phyloP scores from a whole-genome alignment of 2,888 invertebrate species.

The Dryobota labecula region DNA sequence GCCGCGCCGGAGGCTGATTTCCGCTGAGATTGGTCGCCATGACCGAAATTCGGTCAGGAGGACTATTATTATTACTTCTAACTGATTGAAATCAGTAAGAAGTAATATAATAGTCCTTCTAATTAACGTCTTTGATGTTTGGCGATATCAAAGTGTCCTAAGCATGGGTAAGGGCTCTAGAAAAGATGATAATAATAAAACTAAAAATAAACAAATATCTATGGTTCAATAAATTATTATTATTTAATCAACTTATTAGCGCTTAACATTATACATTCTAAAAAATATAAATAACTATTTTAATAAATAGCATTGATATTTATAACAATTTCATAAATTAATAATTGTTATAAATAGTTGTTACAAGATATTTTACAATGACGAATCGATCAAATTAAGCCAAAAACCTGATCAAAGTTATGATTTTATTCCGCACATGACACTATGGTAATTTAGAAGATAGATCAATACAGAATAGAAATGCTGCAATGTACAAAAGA shows the following conservation, averaged over 20 bases:
- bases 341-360: background rate
- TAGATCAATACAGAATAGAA: background rate
- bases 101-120: too few species aligned
- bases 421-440: background rate
- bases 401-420: background rate
- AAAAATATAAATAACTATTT: background rate
- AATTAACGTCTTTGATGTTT: background rate
- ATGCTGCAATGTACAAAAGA: background rate
- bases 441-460: background rate
- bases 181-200: background rate
- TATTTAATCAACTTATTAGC: constrained; percentile 41
- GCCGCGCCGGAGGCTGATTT: too few species aligned
- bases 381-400: too few species aligned
- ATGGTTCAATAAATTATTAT: constrained; percentile 54
- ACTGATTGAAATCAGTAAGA: too few species aligned
- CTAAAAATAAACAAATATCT: background rate
- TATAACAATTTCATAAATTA: background rate
- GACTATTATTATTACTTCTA: too few species aligned
- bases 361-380: background rate
- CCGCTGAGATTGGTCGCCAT: too few species aligned
- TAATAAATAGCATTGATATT: background rate
- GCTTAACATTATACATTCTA: background rate
- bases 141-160: too few species aligned
- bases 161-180: too few species aligned
- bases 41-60: too few species aligned